Percentiles rank a stretch among this genome's conserved stretches.
Conservation (phyloP, 2,888 invertebrate genomes). For the Drosophila lacicola region DNA sequence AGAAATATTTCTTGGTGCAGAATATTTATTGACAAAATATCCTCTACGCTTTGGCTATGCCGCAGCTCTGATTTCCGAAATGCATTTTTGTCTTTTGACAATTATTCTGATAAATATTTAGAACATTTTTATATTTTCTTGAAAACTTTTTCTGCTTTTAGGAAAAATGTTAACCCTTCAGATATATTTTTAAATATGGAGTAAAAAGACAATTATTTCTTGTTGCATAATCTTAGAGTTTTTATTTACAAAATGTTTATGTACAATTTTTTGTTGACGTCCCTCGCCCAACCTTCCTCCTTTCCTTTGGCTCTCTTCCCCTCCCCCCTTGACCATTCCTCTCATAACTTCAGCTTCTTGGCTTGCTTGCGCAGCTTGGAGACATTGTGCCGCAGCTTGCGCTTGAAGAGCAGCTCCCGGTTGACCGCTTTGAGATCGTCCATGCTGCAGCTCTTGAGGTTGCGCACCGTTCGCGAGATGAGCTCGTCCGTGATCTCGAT, state of each 20-base stretch:
- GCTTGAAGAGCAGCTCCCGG: conserved; percentile 69
- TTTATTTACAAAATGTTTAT: conserved; percentile 56
- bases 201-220: too few species aligned
- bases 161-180: too few species aligned
- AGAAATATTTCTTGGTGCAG: too few species aligned
- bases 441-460: conserved; percentile 69
- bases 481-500: conserved; percentile 73
- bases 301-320: background rate
- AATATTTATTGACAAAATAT: too few species aligned
- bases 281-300: too few species aligned
- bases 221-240: conserved; percentile 30
- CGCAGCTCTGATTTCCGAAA: too few species aligned
- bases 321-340: background rate
- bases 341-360: conserved; percentile 16
- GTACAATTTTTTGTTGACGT: conserved; percentile 27
- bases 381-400: conserved; percentile 56
- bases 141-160: too few species aligned
- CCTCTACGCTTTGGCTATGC: too few species aligned
- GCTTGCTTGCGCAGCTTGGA: conserved; percentile 55
- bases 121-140: too few species aligned
- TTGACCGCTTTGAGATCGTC: conserved; percentile 72
- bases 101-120: too few species aligned
- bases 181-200: too few species aligned
- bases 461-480: conserved; percentile 64
- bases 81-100: too few species aligned